Evolutionary conservation across 2,888 invertebrate genomes (phyloP), one percentile per base, ranked within the genome.

Genomic region (Griposia aprilina): DNA sequence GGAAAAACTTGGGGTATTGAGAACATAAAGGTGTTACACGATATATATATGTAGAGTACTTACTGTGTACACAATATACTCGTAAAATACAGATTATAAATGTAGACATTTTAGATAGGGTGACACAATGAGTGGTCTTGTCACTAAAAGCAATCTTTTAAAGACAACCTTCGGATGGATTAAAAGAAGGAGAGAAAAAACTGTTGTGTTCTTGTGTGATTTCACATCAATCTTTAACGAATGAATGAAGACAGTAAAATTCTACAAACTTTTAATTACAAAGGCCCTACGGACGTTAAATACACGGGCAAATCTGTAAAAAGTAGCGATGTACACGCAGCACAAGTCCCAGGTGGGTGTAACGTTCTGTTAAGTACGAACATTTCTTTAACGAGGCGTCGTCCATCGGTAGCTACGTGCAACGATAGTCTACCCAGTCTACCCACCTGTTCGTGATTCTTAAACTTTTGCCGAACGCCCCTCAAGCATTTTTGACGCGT

Each of bases 401-500:
- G 79, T 82, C 76, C 55, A 77, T 78, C 81, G 76, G 68, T 36
- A 62, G 62, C 81, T 60, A 69, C 70, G 45, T 77, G 75, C 78
- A 26, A 20, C 80, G 78, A 88, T 85, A 87, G 87, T 89, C 88
- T 87, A 74, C 80, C 73, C 80, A 89, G 87, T 89, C 88, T 87
- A 74, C 80, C 73, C 81, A 89, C 85, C 89, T 89, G 89, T 85
- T 88, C 87, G 87, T 85, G 88, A 88, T 87, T 88, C 86, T 86
- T 84, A 86, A 87, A 90, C 81, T 86, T 88, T 90, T 88, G 86
- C 86, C 89, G 88, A 89, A 91, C 87, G 85, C 89, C 83, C 76
- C 80, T 82, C 90, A 85, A 94, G 93, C 87, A 89, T 91, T 93
- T 91, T 92, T 91, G 90, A 90, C 90, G 88, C 92, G 91, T 95